Base-by-base conservation (phyloP, 2,113 vertebrate species). In the Guaruba guarouba region DNA sequence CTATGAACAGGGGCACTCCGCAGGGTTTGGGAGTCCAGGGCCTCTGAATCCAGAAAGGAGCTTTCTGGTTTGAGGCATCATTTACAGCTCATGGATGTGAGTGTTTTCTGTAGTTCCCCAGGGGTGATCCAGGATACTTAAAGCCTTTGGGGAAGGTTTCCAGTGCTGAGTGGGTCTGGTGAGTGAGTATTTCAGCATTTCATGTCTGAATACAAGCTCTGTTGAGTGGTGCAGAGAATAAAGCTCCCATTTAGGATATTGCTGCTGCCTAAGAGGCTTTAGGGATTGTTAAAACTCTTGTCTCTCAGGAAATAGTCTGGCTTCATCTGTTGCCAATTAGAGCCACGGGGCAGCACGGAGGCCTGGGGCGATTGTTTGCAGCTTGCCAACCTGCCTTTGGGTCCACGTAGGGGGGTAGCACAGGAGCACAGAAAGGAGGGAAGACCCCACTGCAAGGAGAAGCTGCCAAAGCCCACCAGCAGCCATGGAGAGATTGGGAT, bases 211-310 rank as follows among this genome's bases (percentile, higher is more conserved):
- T 93, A 52, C 73, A 28, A 24, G 48, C 82, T 96, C 86, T 96
- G 77, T 96, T 79, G 77, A 84, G 81, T 9, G 1, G 74, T n/a
- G 37, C 1, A 10, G 25, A 59, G 77, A 96, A 96, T 96, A 97
- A 96, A 93, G 90, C 88, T 94, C 41, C 88, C 92, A 92, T 95
- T 96, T 94, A 95, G 91, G 84, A 92, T 91, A 93, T 96, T 95
- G 86, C 88, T 96, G 80, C 67, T 89, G 83, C 79, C 81, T 97
- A 96, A 97, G 96, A 97, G 86, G 93, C 93, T 96, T 96, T 96
- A 94, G 69, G 86, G 95, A 92, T 97, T 96, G 91, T 92, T 93
- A 92, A 93, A 96, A 93, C 91, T 75, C 93, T 85, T 59, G 83
- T 91, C 73, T 95, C 92, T 93, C 69, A 10, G 96, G 93, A 94